Conservation (phyloP, 2,888 invertebrate species). For the Cantharis lateralis region DNA sequence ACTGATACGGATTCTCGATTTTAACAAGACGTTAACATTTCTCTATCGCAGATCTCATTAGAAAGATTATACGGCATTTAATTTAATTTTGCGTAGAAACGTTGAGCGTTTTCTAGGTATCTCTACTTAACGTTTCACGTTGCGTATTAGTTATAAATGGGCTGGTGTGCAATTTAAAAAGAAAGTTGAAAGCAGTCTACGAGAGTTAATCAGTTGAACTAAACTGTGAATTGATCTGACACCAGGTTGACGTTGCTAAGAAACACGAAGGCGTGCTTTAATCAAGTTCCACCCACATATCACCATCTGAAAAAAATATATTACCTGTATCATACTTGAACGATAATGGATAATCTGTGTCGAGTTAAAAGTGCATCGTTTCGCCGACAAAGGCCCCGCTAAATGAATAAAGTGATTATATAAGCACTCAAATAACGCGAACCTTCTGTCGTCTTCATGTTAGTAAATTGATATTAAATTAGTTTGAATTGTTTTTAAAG, state of each 20-base stretch:
- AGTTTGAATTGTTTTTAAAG: slow-evolving; percentile 22
- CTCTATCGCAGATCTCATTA: background rate
- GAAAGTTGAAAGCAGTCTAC: background rate
- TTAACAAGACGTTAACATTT: background rate
- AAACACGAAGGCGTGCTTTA: slow-evolving; percentile 43
- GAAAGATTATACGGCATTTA: background rate
- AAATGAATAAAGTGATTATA: slow-evolving; percentile 44
- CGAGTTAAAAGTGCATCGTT: slow-evolving; percentile 42
- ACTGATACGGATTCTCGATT: background rate
- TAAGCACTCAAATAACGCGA: slow-evolving; percentile 29
- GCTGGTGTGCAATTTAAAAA: background rate
- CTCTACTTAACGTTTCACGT: background rate
- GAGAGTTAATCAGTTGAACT: slow-evolving; percentile 43
- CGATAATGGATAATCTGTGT: slow-evolving; percentile 48
- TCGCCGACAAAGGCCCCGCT: slow-evolving; percentile 43
- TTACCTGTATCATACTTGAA: slow-evolving; percentile 40
- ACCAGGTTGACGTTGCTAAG: slow-evolving; percentile 51
- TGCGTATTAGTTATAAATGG: background rate
- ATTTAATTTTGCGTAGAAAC: background rate
- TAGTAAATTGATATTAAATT: slow-evolving; percentile 25
- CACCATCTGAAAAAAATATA: slow-evolving; percentile 19
- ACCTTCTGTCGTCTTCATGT: slow-evolving; percentile 22
- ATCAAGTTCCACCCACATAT: slow-evolving; percentile 20
- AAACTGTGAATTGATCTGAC: slow-evolving; percentile 47
- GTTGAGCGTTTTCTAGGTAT: background rate